Conservation (phyloP, 2,888 invertebrate genomes). For the Phragmatobia fuliginosa region DNA sequence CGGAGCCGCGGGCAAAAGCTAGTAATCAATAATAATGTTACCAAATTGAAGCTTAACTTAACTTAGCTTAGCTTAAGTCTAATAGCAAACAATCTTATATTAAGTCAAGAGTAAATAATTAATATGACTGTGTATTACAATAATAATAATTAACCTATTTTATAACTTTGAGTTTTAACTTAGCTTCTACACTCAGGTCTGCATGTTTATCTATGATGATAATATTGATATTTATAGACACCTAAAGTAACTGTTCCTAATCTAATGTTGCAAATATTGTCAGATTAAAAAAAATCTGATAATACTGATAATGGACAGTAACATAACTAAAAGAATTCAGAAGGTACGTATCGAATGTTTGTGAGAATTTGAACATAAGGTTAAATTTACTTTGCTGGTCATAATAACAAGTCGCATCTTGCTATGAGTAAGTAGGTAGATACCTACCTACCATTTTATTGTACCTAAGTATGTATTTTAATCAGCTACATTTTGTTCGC, state of each 20-base stretch:
- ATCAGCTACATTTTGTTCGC: too few species aligned
- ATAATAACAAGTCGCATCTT: slow-evolving; percentile 28
- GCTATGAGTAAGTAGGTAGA: too few species aligned
- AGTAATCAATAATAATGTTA: background rate
- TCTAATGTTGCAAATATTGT: background rate
- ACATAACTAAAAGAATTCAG: background rate
- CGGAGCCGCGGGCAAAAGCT: too few species aligned
- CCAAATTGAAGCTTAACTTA: background rate
- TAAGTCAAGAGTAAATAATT: background rate
- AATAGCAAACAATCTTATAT: background rate
- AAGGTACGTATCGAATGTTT: background rate
- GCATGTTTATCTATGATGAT: background rate
- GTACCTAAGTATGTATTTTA: too few species aligned
- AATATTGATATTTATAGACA: background rate
- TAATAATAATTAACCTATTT: background rate
- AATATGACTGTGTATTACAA: background rate
- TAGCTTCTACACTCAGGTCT: background rate
- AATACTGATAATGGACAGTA: slow-evolving; percentile 1
- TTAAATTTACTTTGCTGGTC: background rate
- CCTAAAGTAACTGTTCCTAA: background rate
- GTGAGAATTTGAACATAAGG: background rate
- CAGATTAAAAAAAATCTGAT: background rate
- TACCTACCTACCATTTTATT: too few species aligned
- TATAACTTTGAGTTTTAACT: background rate
- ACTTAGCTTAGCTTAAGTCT: background rate